Base-by-base conservation (phyloP, 2,113 vertebrate species). In the Speoplatyrhinus poulsoni region DNA sequence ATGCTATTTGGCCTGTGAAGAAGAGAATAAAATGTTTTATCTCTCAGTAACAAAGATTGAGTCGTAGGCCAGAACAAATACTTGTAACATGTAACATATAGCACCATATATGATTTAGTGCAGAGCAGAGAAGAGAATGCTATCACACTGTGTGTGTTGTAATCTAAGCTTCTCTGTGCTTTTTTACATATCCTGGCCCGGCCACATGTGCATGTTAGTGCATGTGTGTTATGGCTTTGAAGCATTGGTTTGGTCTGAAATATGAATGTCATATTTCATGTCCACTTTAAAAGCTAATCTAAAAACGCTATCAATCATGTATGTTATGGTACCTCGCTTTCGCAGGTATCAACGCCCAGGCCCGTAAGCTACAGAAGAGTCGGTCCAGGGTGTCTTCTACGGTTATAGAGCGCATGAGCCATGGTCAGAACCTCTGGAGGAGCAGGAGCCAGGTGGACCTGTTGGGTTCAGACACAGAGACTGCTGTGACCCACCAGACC, bases 311-410 rank as follows among this genome's bases (percentile, higher is more conserved):
- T 41, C 4, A 41, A 41, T 41, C 4, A 41, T 66, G 33, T 17
- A 16, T 19, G 69, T 46, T 81, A 19, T 64, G 72, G 60, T n/a
- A 64, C 48, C 62, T 9, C 70, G 54, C 9, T 12, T 52, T 49
- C 46, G 57, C 46, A 94, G 93, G 93, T 33, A 91, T 94, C 68
- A 94, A 94, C 3, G 93, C 92, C n/a, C 93, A 94, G 87, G 93
- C 93, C n/a, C 90, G 93, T 0, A 93, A 91, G 68, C 85, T 94
- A 68, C 93, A 94, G 83, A 94, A 93, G 83, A 92, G 91, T 19
- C 90, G 93, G 65, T 92, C 92, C n/a, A 82, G 93, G 32, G 92
- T 92, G 12, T 84, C 84, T 71, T 93, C 93, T 11, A 83, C 89
- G n/a, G 77, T 91, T 61, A 59, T 85, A 6, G 78, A 87, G 67